Conservation (phyloP, 2,888 invertebrate genomes). For the Parnassius apollo region DNA sequence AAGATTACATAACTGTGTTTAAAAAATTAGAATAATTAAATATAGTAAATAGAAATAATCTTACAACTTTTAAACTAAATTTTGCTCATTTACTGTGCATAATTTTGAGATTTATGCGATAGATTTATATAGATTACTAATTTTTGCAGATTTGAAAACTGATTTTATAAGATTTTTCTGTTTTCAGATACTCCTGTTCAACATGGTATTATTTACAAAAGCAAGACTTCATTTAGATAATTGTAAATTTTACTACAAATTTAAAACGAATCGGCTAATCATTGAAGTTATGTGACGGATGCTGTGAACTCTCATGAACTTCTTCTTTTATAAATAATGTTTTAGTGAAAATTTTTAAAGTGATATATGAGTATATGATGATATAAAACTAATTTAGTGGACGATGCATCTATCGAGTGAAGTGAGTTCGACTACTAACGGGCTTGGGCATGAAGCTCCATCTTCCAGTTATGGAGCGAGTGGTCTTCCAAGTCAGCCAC, state of each 20-base stretch:
- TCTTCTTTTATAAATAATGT: slow-evolving; percentile 34
- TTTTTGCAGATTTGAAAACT: too few species aligned
- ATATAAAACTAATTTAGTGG: slow-evolving; percentile 31
- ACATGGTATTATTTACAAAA: slow-evolving; percentile 19
- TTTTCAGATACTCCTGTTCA: slow-evolving; percentile 30
- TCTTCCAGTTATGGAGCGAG: slow-evolving; percentile 66
- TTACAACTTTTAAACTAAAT: too few species aligned
- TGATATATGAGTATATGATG: slow-evolving; percentile 1
- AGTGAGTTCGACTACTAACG: slow-evolving; percentile 86
- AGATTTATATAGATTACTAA: too few species aligned
- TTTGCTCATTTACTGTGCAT: too few species aligned
- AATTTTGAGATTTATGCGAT: too few species aligned
- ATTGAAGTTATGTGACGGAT: slow-evolving; percentile 64
- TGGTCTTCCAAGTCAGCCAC: slow-evolving; percentile 77
- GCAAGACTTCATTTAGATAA: slow-evolving; percentile 24
- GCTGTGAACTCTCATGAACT: slow-evolving; percentile 42
- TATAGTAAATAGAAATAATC: too few species aligned
- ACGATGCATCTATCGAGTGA: slow-evolving; percentile 91
- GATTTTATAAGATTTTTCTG: not conserved
- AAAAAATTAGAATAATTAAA: too few species aligned
- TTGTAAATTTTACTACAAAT: slow-evolving; percentile 32
- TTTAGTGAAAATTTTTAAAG: slow-evolving; percentile 31
- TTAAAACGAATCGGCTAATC: slow-evolving; percentile 31
- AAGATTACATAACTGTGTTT: too few species aligned
- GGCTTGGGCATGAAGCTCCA: slow-evolving; percentile 74